Evolutionary conservation across 2,113 vertebrate genomes (phyloP).

Genomic region (Loxodonta africana): DNA sequence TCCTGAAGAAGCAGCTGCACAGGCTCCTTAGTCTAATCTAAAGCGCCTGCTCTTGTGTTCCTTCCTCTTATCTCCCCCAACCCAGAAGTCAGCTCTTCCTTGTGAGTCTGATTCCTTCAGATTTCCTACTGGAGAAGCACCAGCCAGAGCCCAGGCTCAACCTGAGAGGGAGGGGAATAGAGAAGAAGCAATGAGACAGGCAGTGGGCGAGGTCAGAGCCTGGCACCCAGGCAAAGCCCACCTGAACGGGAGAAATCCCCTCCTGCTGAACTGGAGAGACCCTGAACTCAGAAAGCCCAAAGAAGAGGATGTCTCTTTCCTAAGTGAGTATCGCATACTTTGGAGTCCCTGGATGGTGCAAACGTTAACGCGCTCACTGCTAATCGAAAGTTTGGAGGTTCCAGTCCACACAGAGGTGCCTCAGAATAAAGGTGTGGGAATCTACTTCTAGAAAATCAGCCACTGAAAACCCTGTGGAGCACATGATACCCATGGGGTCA

Average conservation of each 20-base stretch:
- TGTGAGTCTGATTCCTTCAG: not conserved
- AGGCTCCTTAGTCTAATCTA: not conserved
- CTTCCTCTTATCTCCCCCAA: fast-evolving
- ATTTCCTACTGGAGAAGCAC: not conserved
- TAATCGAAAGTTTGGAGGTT: not conserved
- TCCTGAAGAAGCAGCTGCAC: not conserved
- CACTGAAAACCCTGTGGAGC: not conserved
- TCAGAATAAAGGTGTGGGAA: not conserved
- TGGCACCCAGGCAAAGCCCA: too few species aligned
- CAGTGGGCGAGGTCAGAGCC: not conserved
- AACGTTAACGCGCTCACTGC: not conserved
- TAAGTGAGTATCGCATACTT: not conserved
- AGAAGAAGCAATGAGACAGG: not conserved
- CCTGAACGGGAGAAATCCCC: not conserved
- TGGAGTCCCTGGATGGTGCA: not conserved
- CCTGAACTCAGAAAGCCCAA: not conserved
- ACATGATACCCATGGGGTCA: not conserved
- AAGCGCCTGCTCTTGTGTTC: not conserved
- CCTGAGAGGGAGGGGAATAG: not conserved
- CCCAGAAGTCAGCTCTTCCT: not conserved
- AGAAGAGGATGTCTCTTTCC: not conserved
- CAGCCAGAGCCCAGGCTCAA: not conserved
- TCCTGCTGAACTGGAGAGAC: not conserved
- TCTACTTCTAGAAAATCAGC: not conserved
- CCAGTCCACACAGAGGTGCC: not conserved